Evolutionary conservation across 2,888 invertebrate genomes (phyloP), one percentile per base, ranked within the genome.

Genomic region (Lymantria dispar): DNA sequence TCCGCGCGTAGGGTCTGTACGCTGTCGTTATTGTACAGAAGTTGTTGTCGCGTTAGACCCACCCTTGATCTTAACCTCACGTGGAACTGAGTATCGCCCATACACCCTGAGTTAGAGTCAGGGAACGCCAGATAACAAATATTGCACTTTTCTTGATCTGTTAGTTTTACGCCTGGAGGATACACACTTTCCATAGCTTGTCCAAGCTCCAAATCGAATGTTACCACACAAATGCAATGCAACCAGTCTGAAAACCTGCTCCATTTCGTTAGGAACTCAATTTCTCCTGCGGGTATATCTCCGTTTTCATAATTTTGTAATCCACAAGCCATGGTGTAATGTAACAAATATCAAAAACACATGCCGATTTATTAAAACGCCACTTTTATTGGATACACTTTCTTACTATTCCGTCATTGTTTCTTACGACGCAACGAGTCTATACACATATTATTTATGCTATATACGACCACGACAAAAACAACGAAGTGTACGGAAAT

Each of bases 41-140:
- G 74, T 70, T 95, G 94, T 62, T 93, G 92, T 47, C 88, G 85
- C 46, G 91, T 87, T 50, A 92, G 82, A 29, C 84, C 84, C 58
- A 88, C 83, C 54, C 94, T 92, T 43, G 88, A 91, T 52, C 98
- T 94, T 62, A 99, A 93, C 58, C 98, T 93, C 74, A 99, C 97
- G 78, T 98, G 98, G 85, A 98, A 99, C 83, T 96, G 97, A 44
- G 99, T 99, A 82, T 99, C 99, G 45, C 99, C 98, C 97, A 99
- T 98, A 81, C 98, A 98, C 48, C 98, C 98, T 2, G 99, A 99
- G 91, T 99, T 99, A 0, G 99, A 99, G 85, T 99, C 99, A 1
- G 99, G 99, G 85, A 99, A 99, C 39, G 99, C 98, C 81, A 99
- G 92, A 83, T 99, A 99, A 87, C 99, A 99, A 67, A 99, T 96